phyloP scores from a whole-genome alignment of 2,888 invertebrate species.

The Drosophila recens region DNA sequence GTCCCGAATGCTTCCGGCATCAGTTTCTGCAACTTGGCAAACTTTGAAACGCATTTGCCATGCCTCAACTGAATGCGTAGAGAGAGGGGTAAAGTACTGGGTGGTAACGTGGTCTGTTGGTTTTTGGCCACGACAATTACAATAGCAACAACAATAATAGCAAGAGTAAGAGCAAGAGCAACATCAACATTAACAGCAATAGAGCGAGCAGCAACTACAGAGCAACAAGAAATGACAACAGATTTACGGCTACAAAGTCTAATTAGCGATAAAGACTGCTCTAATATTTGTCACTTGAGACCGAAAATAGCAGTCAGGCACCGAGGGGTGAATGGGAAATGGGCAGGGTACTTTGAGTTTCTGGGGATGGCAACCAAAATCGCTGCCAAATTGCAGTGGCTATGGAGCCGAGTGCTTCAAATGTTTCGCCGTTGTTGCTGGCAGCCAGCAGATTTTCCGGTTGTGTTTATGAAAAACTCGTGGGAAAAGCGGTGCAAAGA shows the following conservation, averaged over 20 bases:
- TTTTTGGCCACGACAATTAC: conserved; percentile 64
- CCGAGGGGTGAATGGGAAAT: background rate
- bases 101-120: conserved; percentile 48
- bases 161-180: conserved; percentile 24
- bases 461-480: conserved; percentile 79
- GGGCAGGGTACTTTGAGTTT: conserved; percentile 11
- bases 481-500: conserved; percentile 17
- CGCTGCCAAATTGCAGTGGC: conserved; percentile 77
- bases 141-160: conserved; percentile 34
- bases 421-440: conserved; percentile 58
- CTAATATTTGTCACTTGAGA: conserved; percentile 82
- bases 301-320: conserved; percentile 66
- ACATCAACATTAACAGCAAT: conserved; percentile 40
- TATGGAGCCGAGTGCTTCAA: conserved; percentile 49
- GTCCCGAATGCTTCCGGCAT: conserved; percentile 71
- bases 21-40: conserved; percentile 74
- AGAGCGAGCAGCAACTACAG: conserved; percentile 19
- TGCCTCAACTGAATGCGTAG: conserved; percentile 38
- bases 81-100: background rate
- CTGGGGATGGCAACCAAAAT: conserved; percentile 56
- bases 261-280: conserved; percentile 81
- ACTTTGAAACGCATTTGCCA: conserved; percentile 75
- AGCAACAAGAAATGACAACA: conserved; percentile 74
- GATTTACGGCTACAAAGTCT: conserved; percentile 81
- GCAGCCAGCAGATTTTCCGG: conserved; percentile 67